Base-by-base conservation (phyloP, 2,113 vertebrate species). In the Todiramphus chloris region DNA sequence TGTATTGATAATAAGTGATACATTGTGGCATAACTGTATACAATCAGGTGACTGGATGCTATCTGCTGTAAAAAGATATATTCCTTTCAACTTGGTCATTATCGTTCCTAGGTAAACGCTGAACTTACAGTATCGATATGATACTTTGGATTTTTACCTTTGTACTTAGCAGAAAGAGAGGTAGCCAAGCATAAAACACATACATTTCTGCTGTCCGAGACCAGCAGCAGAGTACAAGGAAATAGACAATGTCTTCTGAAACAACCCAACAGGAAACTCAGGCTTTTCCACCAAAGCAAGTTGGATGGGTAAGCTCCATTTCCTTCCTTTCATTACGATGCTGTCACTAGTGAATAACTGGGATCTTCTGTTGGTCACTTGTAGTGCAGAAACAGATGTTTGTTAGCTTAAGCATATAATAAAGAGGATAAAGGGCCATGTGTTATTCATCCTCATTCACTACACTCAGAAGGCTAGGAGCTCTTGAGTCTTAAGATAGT, bases 191-290 rank as follows among this genome's bases (percentile, higher is more conserved):
- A 31, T 85, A 82, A 87, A 85, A 4, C 4, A 4, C 4, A 0
- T 4, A 3, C 31, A 6, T 41, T 85, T 53, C 50, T 58, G 67
- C 53, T 76, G 55, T 68, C 5, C 48, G 41, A 25, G 62, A 70
- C n/a, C 66, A 44, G 39, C 11, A 53, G 58, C 41, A 70, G 59
- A n/a, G 13, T 35, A 27, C 51, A n/a, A 59, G 44, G 50, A 62
- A 67, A 53, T 67, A 82, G 85, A 31, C 30, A 53, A 90, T 96
- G 85, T 81, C 93, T 89, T 92, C 93, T 2, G 20, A 86, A 93
- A n/a, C 30, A 33, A 77, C 13, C 11, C 50, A 82, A 27, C 25
- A 56, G 58, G 58, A 64, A 72, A 62, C 69, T 43, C 58, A 80
- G 79, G 24, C 15, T 11, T 31, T 82, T 79, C 80, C 92, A 44